Evolutionary conservation across 2,797 vertebrate genomes (phyloP).

Genomic region (Ceryle rudis): DNA sequence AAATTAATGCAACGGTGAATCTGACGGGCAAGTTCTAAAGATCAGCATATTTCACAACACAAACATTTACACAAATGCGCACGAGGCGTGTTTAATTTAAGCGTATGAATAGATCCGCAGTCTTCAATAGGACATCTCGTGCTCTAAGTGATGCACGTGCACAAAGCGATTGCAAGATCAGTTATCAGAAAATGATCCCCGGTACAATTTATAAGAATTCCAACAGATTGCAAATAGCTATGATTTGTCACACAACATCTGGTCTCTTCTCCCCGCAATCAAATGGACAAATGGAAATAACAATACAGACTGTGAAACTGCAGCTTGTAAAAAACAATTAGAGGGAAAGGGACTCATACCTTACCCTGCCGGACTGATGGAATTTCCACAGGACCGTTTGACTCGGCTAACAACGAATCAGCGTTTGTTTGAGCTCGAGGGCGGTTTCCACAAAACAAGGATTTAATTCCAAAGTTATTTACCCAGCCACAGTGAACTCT

Average conservation of each 20-base stretch:
- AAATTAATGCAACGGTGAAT: not conserved
- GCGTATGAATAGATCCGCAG: not conserved
- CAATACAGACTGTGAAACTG: slow-evolving; percentile 52
- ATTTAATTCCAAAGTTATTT: not conserved
- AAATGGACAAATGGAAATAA: slow-evolving; percentile 66
- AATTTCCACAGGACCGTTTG: slow-evolving; percentile 4
- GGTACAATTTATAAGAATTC: slow-evolving; percentile 51
- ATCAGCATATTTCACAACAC: not conserved
- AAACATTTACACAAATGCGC: not conserved
- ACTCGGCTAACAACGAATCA: not conserved
- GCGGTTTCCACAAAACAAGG: not conserved
- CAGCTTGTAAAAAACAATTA: slow-evolving; percentile 52
- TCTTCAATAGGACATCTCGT: not conserved
- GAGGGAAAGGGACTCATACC: slow-evolving; percentile 34
- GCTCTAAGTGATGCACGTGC: slow-evolving; percentile 49
- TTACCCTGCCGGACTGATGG: slow-evolving; percentile 33
- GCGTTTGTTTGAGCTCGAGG: not conserved
- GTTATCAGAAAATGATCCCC: slow-evolving; percentile 55
- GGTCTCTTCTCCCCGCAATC: slow-evolving; percentile 54
- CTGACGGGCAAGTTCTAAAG: not conserved
- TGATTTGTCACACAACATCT: slow-evolving; percentile 73
- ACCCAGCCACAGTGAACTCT: not conserved
- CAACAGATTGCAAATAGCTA: slow-evolving; percentile 72
- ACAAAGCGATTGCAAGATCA: slow-evolving; percentile 44
- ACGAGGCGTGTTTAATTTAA: not conserved